Base-by-base conservation (phyloP, 2,113 vertebrate genomes). In the Paraplagusia blochii region DNA sequence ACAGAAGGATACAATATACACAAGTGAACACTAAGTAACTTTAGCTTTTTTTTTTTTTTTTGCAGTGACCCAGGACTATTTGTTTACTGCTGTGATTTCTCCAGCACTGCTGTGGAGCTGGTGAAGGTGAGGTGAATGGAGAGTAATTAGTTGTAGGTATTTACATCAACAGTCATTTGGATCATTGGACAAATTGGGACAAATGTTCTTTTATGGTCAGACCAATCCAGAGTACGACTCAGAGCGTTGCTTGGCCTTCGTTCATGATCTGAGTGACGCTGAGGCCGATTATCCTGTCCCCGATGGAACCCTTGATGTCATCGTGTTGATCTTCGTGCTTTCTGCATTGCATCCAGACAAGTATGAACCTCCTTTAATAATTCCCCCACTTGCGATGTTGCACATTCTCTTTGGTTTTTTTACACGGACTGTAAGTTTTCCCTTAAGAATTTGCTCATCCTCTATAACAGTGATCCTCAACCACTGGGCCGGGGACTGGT, bases 11-110 rank as follows among this genome's bases (percentile, higher is more conserved):
- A 14, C 11, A 15, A 15, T 16, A 9, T 29, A 7, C 7, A 17
- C 6, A 36, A 9, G 8, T 33, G 1, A 7, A 22, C 7, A 39
- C 4, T 50, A 4, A 9, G 2, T 50, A 53, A 71, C 39, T 42
- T 35, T 8, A 11, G 18, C 47, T 39, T 57, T 68, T 17, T 43
- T 47, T 60, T 39, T 57, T 68, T 17, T 43, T 47, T 35, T 63
- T 90, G 52, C 90, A 99, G 96, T 85, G 93, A 98, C 73, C 92
- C 94, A 0, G 91, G 92, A 29, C 92, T 98, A 17, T 99, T 98
- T 82, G 90, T 99, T 43, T 98, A 97, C 81, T 95, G 95, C 77
- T 98, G 97, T 80, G 95, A 98, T 73, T 99, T 98, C 88, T 97
- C 96, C 72, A 90, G 87, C 48, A 89, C 91, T 2, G 97, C 96